A percentile compares a stretch with the other conserved stretches of the same genome.
phyloP scores from a whole-genome alignment of 2,888 invertebrate species.

The Tetragonisca angustula region DNA sequence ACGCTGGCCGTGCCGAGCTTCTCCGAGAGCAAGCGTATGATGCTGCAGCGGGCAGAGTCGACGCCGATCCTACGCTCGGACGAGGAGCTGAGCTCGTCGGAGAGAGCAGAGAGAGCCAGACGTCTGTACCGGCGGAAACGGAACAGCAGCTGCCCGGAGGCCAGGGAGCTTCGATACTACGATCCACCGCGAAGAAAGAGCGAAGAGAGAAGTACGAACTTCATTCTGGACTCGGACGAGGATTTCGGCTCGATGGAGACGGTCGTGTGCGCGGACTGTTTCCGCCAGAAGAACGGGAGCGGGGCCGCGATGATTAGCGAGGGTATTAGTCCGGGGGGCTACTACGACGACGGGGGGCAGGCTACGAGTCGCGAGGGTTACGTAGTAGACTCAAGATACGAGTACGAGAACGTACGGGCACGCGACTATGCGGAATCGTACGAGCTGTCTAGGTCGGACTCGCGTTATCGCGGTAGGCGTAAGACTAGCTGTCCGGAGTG shows the following conservation, averaged over 20 bases:
- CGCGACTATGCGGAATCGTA: constrained; percentile 59
- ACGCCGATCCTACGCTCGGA: constrained; percentile 78
- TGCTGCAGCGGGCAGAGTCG: constrained; percentile 79
- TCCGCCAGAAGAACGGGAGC: constrained; percentile 43
- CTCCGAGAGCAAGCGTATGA: constrained; percentile 70
- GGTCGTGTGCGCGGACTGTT: constrained; percentile 76
- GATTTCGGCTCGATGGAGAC: constrained; percentile 82
- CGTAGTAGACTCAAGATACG: constrained; percentile 60
- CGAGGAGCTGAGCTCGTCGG: constrained; percentile 64
- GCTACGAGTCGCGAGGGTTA: constrained; percentile 48
- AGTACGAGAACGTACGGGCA: constrained; percentile 52
- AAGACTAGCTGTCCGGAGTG: constrained; percentile 79
- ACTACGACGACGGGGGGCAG: constrained; percentile 50
- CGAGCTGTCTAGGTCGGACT: constrained; percentile 65
- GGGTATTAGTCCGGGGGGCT: constrained; percentile 39
- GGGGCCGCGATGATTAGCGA: constrained; percentile 25
- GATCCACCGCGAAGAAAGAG: constrained; percentile 39
- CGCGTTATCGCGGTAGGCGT: constrained; percentile 67
- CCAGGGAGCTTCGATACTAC: constrained; percentile 63
- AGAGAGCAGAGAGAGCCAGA: constrained; percentile 58
- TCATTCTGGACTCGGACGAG: constrained; percentile 77
- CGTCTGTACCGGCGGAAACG: constrained; percentile 74
- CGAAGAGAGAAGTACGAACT: constrained; percentile 60
- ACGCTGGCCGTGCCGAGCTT: constrained; percentile 43
- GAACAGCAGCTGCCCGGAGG: constrained; percentile 74